Conservation (phyloP, 1,140 invertebrate species). For the Colletes latitarsis region DNA sequence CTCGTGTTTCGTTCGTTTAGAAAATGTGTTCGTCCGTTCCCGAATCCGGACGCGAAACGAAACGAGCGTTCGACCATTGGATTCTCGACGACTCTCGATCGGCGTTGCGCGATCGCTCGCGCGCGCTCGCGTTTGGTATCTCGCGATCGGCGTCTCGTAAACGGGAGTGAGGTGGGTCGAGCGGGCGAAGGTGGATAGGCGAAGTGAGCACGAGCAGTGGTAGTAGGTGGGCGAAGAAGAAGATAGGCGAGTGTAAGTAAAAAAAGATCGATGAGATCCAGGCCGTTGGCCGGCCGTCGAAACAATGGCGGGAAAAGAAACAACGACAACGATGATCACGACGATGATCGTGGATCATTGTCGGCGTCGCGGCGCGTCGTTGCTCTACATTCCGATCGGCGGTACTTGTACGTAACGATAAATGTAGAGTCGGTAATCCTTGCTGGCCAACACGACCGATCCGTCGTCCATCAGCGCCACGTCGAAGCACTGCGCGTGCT, state of each 20-base stretch:
- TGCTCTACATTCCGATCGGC: conserved; percentile 90
- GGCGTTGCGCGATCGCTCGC: conserved; percentile 17
- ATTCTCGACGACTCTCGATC: not conserved
- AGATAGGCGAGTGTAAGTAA: conserved; percentile 55
- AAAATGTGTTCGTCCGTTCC: not conserved
- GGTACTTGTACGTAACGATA: conserved; percentile 97
- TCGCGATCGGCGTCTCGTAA: conserved; percentile 40
- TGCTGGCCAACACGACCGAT: conserved; percentile 98
- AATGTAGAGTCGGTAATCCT: conserved; percentile 99
- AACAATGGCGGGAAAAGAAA: conserved; percentile 32
- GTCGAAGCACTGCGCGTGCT: conserved; percentile 99
- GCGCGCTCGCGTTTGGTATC: conserved; percentile 20
- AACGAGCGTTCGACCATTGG: too few relatives aligned
- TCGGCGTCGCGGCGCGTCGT: conserved; percentile 54
- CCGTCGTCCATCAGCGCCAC: conserved; percentile 99
- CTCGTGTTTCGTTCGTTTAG: not conserved
- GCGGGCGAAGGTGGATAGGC: conserved; percentile 47
- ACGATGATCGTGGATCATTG: conserved; percentile 60
- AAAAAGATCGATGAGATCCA: conserved; percentile 59
- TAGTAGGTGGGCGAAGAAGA: conserved; percentile 49
- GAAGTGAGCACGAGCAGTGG: conserved; percentile 29
- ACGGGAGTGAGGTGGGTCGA: conserved; percentile 41
- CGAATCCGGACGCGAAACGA: too few relatives aligned
- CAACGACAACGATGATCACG: conserved; percentile 29
- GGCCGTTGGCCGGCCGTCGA: conserved; percentile 13